These are phyloP conservation scores for Acronicta aceris DNA, from an alignment of 2,888 invertebrate genomes.

Conservation along the genomic window DNA sequence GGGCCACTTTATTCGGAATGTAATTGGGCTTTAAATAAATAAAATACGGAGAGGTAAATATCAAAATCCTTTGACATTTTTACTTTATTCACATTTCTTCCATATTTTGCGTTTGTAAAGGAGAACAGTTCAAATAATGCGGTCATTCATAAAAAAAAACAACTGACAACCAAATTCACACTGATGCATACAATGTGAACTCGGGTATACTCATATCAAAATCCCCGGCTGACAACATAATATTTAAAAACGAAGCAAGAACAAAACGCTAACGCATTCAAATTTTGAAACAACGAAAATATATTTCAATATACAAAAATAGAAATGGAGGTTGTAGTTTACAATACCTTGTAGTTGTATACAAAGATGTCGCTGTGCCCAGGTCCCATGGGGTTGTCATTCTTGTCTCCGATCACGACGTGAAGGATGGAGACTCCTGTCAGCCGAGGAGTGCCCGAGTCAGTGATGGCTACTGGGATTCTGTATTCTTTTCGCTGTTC, in stretches of 20 bases:
- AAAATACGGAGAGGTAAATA: conserved; percentile 44
- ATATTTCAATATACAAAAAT: conserved; percentile 2
- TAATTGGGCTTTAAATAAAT: conserved; percentile 67
- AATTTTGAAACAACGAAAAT: conserved; percentile 10
- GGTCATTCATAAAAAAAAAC: conserved; percentile 3
- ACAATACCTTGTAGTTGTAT: conserved; percentile 95
- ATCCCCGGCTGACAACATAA: not conserved
- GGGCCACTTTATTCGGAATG: conserved; percentile 63
- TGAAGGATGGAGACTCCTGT: conserved; percentile 95
- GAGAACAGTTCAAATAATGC: not conserved
- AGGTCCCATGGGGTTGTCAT: conserved; percentile 96
- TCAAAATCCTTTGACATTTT: conserved; percentile 52
- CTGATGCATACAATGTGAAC: not conserved
- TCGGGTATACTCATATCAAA: not conserved
- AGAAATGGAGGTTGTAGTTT: not conserved
- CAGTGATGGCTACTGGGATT: conserved; percentile 96
- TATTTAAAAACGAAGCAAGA: conserved; percentile 7
- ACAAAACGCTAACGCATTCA: conserved; percentile 6
- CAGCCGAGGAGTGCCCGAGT: conserved; percentile 93
- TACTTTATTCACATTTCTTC: conserved; percentile 44
- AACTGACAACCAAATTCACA: not conserved
- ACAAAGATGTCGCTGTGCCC: conserved; percentile 97
- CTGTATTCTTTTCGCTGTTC: conserved; percentile 96
- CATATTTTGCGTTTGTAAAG: conserved; percentile 15
- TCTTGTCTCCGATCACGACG: conserved; percentile 97